phyloP scores from a whole-genome alignment of 2,113 vertebrate species.

The Pituophis catenifer region DNA sequence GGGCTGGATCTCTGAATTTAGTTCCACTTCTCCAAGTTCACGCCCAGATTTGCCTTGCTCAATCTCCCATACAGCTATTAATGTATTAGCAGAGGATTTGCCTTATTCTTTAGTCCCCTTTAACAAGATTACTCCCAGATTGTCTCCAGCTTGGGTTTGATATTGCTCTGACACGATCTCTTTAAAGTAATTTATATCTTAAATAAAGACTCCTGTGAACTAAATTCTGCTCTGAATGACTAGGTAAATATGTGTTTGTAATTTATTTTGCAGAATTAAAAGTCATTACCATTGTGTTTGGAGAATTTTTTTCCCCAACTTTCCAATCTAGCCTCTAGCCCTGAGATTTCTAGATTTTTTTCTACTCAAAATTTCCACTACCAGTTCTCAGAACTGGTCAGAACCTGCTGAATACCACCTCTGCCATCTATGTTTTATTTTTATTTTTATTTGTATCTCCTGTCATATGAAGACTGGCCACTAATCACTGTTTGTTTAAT shows the following conservation, averaged over 20 bases:
- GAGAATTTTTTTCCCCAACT: neutral
- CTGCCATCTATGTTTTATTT: neutral
- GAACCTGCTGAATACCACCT: too few species aligned
- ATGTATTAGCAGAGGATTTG: neutral
- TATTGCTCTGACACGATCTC: neutral
- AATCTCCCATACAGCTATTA: neutral
- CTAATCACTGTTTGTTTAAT: neutral
- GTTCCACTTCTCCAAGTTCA: neutral
- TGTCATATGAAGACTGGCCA: neutral
- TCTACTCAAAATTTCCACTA: too few species aligned
- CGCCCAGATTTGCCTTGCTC: neutral
- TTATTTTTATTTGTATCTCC: neutral
- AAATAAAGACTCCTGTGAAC: neutral
- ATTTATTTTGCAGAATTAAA: neutral
- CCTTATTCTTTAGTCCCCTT: neutral
- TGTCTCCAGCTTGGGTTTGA: neutral
- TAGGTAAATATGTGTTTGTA: neutral
- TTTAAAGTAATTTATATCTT: neutral
- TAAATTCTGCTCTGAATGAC: neutral
- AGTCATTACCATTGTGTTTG: neutral
- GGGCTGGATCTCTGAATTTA: neutral
- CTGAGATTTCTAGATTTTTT: neutral
- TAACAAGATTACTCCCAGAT: neutral
- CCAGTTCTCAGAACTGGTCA: too few species aligned
- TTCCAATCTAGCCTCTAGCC: neutral